phyloP scores from a whole-genome alignment of 92 coral and sea anemone genomes.

The Siderastrea radians region DNA sequence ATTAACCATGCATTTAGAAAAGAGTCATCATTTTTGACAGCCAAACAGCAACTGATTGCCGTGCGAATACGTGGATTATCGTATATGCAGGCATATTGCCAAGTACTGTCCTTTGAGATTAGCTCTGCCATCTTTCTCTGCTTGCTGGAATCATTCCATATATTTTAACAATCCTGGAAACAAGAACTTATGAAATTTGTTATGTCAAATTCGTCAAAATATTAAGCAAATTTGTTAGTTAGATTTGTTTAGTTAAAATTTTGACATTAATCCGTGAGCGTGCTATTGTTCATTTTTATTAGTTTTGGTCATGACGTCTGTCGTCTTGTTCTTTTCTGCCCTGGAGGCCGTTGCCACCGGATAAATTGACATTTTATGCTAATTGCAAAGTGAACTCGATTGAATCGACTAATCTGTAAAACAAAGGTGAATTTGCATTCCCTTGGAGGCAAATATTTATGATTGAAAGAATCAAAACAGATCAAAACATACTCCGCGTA shows the following conservation, averaged over 20 bases:
- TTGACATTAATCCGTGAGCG: not conserved
- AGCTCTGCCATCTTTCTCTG: no score
- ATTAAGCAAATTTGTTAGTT: not conserved
- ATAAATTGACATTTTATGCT: constrained; percentile 8
- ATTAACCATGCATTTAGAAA: no score
- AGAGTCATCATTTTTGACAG: no score
- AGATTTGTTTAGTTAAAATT: no score
- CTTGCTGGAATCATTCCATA: no score
- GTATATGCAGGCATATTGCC: no score
- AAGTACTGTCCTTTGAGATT: no score
- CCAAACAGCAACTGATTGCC: no score
- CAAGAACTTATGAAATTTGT: no score
- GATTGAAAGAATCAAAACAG: not conserved
- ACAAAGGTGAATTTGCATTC: constrained; percentile 5
- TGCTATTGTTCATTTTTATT: not conserved
- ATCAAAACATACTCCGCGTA: not conserved
- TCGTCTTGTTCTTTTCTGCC: not conserved
- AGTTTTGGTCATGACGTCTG: not conserved
- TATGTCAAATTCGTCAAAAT: no score
- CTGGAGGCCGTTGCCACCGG: not conserved
- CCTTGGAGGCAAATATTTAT: constrained; percentile 16
- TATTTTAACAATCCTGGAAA: no score
- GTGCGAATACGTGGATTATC: no score
- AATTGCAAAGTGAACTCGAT: not conserved
- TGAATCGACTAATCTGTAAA: not conserved